phyloP scores from a whole-genome alignment of 1,140 invertebrate species.

The Pantala flavescens region DNA sequence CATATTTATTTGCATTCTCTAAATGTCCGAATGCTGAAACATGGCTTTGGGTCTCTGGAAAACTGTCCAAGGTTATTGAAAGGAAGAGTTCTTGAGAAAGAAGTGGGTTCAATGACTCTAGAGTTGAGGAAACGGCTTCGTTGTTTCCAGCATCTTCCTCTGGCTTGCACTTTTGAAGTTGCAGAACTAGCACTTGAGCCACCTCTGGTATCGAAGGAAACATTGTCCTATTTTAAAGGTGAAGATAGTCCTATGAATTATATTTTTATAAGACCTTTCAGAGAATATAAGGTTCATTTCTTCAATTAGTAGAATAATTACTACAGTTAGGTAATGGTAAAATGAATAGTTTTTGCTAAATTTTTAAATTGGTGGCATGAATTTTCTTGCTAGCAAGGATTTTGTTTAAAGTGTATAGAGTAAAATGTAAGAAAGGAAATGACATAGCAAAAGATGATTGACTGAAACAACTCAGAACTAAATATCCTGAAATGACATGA shows the following conservation, averaged over 20 bases:
- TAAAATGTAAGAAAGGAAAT: too few relatives aligned
- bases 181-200: conserved; percentile 72
- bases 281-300: conserved; percentile 21
- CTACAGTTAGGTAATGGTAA: too few relatives aligned
- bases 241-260: conserved; percentile 18
- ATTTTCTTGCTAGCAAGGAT: too few relatives aligned
- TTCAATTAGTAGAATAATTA: conserved; percentile 22
- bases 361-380: too few relatives aligned
- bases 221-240: conserved; percentile 57
- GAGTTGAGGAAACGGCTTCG: conserved; percentile 63
- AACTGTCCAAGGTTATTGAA: conserved; percentile 61
- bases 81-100: conserved; percentile 70
- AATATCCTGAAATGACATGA: too few relatives aligned
- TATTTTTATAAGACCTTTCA: conserved; percentile 18
- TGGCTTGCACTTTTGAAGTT: conserved; percentile 81
- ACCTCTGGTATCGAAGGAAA: conserved; percentile 55
- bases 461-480: too few relatives aligned
- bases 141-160: conserved; percentile 78
- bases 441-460: too few relatives aligned
- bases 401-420: too few relatives aligned
- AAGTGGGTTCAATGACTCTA: conserved; percentile 71
- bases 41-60: conserved; percentile 72
- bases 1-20: conserved; percentile 85
- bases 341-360: conserved; percentile 17
- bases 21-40: conserved; percentile 81